Conservation (phyloP, 2,113 vertebrate genomes). For the Blennius ocellaris region DNA sequence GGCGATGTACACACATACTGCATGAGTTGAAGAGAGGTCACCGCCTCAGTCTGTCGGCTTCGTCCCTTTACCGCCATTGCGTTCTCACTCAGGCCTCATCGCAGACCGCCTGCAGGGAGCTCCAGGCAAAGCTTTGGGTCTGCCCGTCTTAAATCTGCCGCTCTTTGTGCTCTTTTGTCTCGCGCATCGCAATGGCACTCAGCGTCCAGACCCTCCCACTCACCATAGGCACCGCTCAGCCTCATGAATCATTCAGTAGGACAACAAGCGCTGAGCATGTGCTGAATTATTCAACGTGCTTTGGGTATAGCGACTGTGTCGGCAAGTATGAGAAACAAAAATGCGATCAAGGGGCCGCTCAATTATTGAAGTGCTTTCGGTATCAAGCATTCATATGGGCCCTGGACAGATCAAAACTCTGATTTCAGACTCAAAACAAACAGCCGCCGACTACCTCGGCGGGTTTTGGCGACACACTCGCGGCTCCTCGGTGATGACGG, state of each 20-base stretch:
- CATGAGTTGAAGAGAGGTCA: constrained; percentile 11
- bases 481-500: neutral
- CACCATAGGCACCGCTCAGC: constrained; percentile 33
- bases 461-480: neutral
- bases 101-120: constrained; percentile 47
- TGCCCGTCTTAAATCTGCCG: constrained; percentile 42
- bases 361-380: constrained; percentile 51
- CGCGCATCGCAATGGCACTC: constrained; percentile 15
- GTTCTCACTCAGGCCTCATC: constrained; percentile 1
- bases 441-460: neutral
- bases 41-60: constrained; percentile 3
- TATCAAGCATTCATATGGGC: constrained; percentile 31
- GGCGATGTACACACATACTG: constrained; percentile 16
- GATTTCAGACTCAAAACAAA: constrained; percentile 1
- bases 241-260: constrained; percentile 72
- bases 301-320: constrained; percentile 38
- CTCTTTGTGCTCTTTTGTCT: constrained; percentile 21
- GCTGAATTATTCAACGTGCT: constrained; percentile 77
- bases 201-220: constrained; percentile 35
- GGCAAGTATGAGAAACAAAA: constrained; percentile 43
- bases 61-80: neutral
- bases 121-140: constrained; percentile 43
- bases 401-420: constrained; percentile 15
- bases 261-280: constrained; percentile 51
- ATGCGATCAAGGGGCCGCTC: constrained; percentile 33